Evolutionary conservation across 2,797 vertebrate genomes (phyloP), one percentile per base, ranked within the genome.

Genomic region (Synanceia verrucosa): DNA sequence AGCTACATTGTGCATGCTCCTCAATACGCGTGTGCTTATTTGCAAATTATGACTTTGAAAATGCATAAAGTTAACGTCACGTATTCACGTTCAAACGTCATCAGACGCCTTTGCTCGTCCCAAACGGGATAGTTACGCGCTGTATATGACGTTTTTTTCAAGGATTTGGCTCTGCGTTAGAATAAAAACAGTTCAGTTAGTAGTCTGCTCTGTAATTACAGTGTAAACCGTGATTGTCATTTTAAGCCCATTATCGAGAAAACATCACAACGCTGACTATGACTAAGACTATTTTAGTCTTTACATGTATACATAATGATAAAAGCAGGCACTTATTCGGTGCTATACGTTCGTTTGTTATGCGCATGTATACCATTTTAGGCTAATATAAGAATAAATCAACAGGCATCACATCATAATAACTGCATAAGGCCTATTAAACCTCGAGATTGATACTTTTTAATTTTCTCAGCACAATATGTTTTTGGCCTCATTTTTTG

Each of bases 1-100:
- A 52, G 33, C 79, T 68, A 76, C 51, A 67, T 75, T 76, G 78
- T 80, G 9, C 76, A 31, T 85, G 83, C 68, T 39, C 39, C 46
- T 70, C 68, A 77, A 65, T 79, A 51, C 75, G 72, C 70, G 71
- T 65, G 70, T 64, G 52, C 67, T 89, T 90, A 90, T 90, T 90
- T 86, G 88, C 86, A 74, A 90, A 91, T 89, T 81, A 81, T 39
- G 56, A 68, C 55, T 73, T 83, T 78, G 24, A 72, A 82, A 73
- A 85, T 62, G 39, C 56, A 39, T 21, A 7, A 21, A 5, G 14
- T 36, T 2, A 50, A 36, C 23, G 4, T 21, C 28, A 37, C 4
- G 19, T 39, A 48, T 58, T 73, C 21, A 23, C 14, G n/a, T 23
- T 23, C 8, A 26, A 57, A 65, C 33, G 31, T 41, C 31, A 4